These are phyloP conservation scores for Laterallus jamaicensis DNA, from an alignment of 2,113 vertebrate genomes.

Conservation along the genomic window DNA sequence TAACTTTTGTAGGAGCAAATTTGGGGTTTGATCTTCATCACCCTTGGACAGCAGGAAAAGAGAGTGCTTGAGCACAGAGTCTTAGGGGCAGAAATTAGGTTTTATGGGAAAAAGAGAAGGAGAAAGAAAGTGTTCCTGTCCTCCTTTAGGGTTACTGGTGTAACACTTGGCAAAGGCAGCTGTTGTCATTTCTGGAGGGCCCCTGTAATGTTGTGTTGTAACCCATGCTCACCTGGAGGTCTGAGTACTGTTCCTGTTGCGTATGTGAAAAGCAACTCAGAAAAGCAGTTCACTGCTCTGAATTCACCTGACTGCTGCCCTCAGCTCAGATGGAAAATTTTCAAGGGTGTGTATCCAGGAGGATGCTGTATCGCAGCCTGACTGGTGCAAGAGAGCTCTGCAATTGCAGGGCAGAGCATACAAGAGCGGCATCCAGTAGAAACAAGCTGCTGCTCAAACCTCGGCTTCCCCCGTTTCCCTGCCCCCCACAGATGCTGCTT, in stretches of 20 bases:
- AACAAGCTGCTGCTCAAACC: neutral
- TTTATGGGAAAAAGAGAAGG: neutral
- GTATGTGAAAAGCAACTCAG: neutral
- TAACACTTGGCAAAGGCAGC: neutral
- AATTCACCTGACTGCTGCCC: neutral
- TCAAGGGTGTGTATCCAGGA: neutral
- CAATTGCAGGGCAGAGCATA: neutral
- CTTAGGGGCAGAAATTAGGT: neutral
- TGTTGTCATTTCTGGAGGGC: neutral
- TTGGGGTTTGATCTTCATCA: neutral
- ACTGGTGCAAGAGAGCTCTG: accelerated
- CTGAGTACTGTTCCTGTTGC: neutral
- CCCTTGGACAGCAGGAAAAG: neutral
- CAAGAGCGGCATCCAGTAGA: accelerated
- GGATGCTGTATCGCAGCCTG: neutral
- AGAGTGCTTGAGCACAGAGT: neutral
- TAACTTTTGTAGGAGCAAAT: neutral
- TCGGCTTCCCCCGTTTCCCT: accelerated
- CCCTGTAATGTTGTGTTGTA: neutral
- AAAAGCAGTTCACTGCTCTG: neutral
- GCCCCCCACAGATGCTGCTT: accelerated
- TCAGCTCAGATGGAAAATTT: constrained; percentile 3
- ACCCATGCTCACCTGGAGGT: neutral
- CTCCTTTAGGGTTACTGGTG: neutral
- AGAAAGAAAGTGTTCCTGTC: neutral